A percentile compares a stretch with the other conserved stretches of the same genome.
These are phyloP conservation scores for Loripinus fragilis DNA, from an alignment of 2,888 invertebrate genomes.

Conservation along the genomic window DNA sequence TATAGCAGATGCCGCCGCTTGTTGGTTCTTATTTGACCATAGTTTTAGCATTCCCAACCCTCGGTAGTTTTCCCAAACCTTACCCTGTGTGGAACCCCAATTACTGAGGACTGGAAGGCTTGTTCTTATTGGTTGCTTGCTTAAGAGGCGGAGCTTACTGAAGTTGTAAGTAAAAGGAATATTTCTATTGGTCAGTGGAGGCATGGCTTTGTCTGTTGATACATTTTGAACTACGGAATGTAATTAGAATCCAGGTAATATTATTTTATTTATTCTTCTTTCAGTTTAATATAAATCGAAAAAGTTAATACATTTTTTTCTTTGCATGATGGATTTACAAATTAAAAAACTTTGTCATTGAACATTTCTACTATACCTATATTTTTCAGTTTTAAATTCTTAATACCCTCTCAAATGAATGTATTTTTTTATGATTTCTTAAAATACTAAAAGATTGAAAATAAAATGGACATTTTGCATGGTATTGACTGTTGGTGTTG, in stretches of 20 bases:
- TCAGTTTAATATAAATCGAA: not conserved
- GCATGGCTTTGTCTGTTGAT: too few species aligned
- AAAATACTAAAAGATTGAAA: not conserved
- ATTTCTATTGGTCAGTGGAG: conserved; percentile 8
- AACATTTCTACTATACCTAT: too few species aligned
- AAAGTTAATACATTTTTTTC: not conserved
- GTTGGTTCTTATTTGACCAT: conserved; percentile 11
- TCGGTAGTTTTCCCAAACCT: not conserved
- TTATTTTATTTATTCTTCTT: not conserved
- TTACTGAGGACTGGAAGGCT: conserved; percentile 5
- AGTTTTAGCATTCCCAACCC: conserved; percentile 10
- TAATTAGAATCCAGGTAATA: not conserved
- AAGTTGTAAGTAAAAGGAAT: conserved; percentile 8
- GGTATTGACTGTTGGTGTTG: conserved; percentile 15
- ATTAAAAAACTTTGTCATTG: too few species aligned
- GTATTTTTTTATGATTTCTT: too few species aligned
- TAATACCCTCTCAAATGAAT: too few species aligned
- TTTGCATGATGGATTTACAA: not conserved
- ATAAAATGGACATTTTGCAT: conserved; percentile 15
- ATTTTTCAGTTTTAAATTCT: too few species aligned
- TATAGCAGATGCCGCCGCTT: conserved; percentile 15
- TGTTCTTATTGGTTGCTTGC: conserved; percentile 11
- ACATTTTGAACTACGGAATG: not conserved
- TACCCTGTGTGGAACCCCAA: conserved; percentile 8
- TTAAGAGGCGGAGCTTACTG: conserved; percentile 5